These are phyloP conservation scores for Epinephelus awoara DNA, from an alignment of 2,797 vertebrate species.

Conservation along the genomic window DNA sequence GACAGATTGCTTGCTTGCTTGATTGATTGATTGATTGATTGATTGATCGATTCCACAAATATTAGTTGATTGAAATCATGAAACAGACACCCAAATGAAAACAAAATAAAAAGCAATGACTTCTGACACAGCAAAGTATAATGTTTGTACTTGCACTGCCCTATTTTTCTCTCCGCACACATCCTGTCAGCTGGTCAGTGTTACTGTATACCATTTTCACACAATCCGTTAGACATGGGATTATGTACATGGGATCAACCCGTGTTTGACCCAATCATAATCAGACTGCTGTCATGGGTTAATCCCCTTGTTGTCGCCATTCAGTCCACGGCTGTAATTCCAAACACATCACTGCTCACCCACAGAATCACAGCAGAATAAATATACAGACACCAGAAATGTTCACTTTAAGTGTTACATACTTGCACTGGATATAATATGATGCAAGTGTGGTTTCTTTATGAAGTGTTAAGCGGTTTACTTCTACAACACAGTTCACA, in stretches of 20 bases:
- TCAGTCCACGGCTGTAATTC: conserved; percentile 28
- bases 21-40: too few species aligned
- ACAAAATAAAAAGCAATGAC: background rate
- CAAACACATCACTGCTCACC: conserved; percentile 7
- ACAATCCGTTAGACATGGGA: conserved; percentile 27
- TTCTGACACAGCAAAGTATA: background rate
- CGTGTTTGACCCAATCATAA: conserved; percentile 34
- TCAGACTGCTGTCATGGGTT: conserved; percentile 33
- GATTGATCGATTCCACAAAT: too few species aligned
- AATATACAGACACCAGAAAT: background rate
- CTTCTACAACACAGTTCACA: background rate
- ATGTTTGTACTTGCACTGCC: background rate
- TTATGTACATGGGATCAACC: conserved; percentile 36
- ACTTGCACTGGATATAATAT: background rate
- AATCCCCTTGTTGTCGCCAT: conserved; percentile 31
- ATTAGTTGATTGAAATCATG: background rate
- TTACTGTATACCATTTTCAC: conserved; percentile 19
- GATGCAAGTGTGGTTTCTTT: background rate
- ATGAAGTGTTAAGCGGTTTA: too few species aligned
- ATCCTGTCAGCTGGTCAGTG: background rate
- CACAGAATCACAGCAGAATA: background rate
- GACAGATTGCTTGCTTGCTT: too few species aligned
- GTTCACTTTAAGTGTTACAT: background rate
- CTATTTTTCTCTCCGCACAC: conserved; percentile 6
- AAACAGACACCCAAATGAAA: background rate